Base-by-base conservation (phyloP, 2,113 vertebrate species). In the Sorex araneus region DNA sequence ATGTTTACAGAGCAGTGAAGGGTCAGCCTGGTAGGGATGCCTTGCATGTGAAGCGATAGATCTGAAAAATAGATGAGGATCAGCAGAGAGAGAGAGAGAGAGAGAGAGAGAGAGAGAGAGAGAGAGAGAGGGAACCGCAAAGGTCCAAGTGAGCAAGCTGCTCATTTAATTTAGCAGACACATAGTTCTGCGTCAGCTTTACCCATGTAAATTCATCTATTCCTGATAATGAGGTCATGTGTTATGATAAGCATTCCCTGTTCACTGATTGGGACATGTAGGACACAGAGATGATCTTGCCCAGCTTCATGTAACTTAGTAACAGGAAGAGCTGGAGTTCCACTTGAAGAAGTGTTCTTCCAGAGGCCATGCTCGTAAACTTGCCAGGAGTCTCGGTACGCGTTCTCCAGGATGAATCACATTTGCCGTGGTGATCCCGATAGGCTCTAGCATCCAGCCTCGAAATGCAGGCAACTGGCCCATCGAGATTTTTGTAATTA, bases 311-410 rank as follows among this genome's bases (percentile, higher is more conserved):
- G 18, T 10, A 36, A 25, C 18, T 75, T 75, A 60, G 28, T 13
- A 50, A 50, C 36, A 84, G 23, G 8, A n/a, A 66, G 16, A 93
- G 23, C 50, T 84, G 70, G 47, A 32, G 67, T 84, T 93, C 7
- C 0, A 16, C 40, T 21, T 30, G 32, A 69, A 54, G 36, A 75
- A 71, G 5, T 32, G 16, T n/a, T 23, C 4, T 23, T 74, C 70
- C 27, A 43, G 40, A 43, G 54, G 27, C 54, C 36, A 7, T 60
- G 10, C 32, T 40, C 79, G 63, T 34, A 34, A 34, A 66, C 27
- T 66, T 23, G 6, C 36, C 18, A 23, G 69, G 69, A 34, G 69
- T 36, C 32, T 18, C 32, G 8, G 16, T 8, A 34, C 32, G 7
- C 18, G 36, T 18, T 71, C 36, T 19, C 16, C 19, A 34, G 70